Evolutionary conservation across 2,888 invertebrate genomes (phyloP), one percentile per base, ranked within the genome.

Genomic region (Plutella xylostella): DNA sequence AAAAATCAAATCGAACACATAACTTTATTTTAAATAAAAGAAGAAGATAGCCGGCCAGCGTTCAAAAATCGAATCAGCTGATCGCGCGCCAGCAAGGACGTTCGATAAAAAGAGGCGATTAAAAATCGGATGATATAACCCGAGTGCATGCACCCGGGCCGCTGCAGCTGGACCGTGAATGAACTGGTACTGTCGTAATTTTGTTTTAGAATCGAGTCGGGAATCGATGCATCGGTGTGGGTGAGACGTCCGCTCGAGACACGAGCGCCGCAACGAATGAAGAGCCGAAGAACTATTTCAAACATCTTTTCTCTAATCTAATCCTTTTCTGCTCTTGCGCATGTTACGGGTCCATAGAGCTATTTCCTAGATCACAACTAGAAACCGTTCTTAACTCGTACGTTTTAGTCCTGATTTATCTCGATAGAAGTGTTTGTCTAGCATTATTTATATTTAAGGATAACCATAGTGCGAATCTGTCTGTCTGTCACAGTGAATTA

Each of bases 261-360:
- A 77, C 72, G 62, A 56, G 62, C 82, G 63, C 69, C 61, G 63
- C 76, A 60, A 63, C 82, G 80, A 83, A 79, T 83, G 82, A 77
- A 72, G 70, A 72, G 71, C 53, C 68, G 57, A 65, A 78, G 76
- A 79, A 79, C 77, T 79, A 77, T 79, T 79, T 75, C 79, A 79
- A 79, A 73, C 65, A 76, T 76, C 72, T 78, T 75, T 75, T 73
- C 76, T 77, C 76, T 77, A 76, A 76, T 75, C 76, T 77, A 76
- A 76, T 75, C 75, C 76, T 76, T 76, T 75, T 67, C 72, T 39
- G 45, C 41, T 40, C 43, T 42, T 38, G 47, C 41, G 48, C 43
- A 45, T 40, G 39, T 34, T n/a, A n/a, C n/a, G n/a, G n/a, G n/a
- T n/a, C n/a, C n/a, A 28, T n/a, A n/a, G 20, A 12, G 35, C 35